These are phyloP conservation scores for Unio pictorum DNA, from an alignment of 2,888 invertebrate genomes.

Conservation along the genomic window DNA sequence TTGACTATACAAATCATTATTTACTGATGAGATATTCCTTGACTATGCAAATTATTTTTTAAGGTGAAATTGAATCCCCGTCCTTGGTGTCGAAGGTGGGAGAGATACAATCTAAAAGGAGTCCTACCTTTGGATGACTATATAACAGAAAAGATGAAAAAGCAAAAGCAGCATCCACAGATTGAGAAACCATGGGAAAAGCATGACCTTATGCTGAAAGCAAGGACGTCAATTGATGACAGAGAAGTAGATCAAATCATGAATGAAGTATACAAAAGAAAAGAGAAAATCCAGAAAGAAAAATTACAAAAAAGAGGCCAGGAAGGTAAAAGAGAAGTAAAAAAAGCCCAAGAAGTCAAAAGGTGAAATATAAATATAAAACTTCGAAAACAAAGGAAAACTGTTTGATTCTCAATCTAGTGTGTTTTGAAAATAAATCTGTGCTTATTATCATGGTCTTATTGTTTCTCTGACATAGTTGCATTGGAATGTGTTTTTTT, in stretches of 20 bases:
- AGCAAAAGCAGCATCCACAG: slow-evolving; percentile 70
- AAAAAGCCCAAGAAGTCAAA: no score
- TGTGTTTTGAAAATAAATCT: no score
- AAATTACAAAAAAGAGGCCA: no score
- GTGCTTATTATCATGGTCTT: no score
- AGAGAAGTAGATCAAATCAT: slow-evolving; percentile 91
- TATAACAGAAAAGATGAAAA: slow-evolving; percentile 45
- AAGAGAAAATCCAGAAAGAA: slow-evolving; percentile 2
- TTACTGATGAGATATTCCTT: no score
- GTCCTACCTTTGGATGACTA: slow-evolving; percentile 43
- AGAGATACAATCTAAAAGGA: slow-evolving; percentile 59
- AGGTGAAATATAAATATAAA: no score
- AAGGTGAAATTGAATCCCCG: slow-evolving; percentile 76
- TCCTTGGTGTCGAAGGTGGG: slow-evolving; percentile 95
- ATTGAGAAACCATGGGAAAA: slow-evolving; percentile 82
- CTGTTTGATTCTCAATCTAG: no score
- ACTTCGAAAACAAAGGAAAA: no score
- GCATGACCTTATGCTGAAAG: slow-evolving; percentile 94
- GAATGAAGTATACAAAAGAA: slow-evolving; percentile 78
- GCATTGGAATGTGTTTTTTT: no score
- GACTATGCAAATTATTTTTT: slow-evolving; percentile 6
- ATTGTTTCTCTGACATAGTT: no score
- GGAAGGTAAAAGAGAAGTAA: no score
- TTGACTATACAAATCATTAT: no score
- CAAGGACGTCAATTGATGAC: slow-evolving; percentile 87